These are phyloP conservation scores for Zapornia atra DNA, from an alignment of 2,113 vertebrate genomes.

Conservation along the genomic window DNA sequence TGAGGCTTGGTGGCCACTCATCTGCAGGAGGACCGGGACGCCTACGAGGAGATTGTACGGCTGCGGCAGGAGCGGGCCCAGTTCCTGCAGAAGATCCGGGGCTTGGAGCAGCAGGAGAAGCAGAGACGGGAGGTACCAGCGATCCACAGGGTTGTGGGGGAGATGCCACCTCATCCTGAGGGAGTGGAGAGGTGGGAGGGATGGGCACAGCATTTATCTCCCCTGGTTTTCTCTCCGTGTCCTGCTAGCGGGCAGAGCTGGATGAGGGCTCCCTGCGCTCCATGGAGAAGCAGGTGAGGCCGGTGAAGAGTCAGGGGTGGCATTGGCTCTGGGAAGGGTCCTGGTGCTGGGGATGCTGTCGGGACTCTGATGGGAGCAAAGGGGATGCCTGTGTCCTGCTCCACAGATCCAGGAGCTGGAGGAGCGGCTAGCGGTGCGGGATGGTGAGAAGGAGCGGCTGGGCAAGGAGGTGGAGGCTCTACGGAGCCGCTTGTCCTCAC, in stretches of 20 bases:
- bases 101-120: conserved; percentile 86
- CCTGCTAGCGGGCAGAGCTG: conserved; percentile 31
- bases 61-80: conserved; percentile 88
- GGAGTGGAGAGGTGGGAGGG: background rate
- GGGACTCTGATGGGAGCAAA: background rate
- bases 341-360: background rate
- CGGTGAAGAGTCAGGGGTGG: background rate
- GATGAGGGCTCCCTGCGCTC: conserved; percentile 69
- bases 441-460: conserved; percentile 84
- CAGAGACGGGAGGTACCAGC: conserved; percentile 65
- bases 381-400: background rate
- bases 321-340: background rate
- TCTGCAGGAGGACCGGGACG: conserved; percentile 83
- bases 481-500: conserved; percentile 73
- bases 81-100: conserved; percentile 91
- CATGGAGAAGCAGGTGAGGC: conserved; percentile 74
- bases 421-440: conserved; percentile 72
- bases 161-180: background rate
- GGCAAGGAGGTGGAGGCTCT: conserved; percentile 81
- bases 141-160: background rate
- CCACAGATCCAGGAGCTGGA: conserved; percentile 83
- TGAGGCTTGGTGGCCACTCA: background rate
- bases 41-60: conserved; percentile 91
- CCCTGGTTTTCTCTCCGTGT: background rate
- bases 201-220: background rate